Evolutionary conservation across 2,113 vertebrate species (phyloP).

Genomic region (Varanus salvator): DNA sequence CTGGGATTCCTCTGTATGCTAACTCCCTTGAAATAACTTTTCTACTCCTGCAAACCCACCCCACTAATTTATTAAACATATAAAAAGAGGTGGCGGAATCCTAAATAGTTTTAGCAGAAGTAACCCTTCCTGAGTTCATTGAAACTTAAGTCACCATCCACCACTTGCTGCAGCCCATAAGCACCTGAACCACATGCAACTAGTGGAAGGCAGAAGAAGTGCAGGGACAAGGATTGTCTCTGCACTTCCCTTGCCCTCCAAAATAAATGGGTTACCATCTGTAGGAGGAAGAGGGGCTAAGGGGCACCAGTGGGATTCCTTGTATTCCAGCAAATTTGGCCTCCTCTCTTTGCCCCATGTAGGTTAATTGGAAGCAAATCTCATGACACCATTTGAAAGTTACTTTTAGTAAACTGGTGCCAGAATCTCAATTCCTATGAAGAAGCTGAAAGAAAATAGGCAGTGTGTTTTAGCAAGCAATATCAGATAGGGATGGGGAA

Average conservation of each 20-base stretch:
- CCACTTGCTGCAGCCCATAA: no score
- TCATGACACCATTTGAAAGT: neutral
- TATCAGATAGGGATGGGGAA: no score
- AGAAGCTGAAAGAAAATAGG: neutral
- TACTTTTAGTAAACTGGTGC: neutral
- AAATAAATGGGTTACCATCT: no score
- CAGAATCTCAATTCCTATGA: neutral
- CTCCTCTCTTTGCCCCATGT: no score
- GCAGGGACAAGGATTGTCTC: no score
- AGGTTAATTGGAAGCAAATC: neutral
- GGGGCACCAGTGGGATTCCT: no score
- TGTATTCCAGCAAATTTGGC: no score
- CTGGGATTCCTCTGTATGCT: neutral
- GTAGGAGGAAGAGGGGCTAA: no score
- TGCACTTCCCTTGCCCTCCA: no score
- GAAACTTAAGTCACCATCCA: neutral
- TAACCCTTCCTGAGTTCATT: neutral
- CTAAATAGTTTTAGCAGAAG: neutral
- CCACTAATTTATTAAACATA: neutral
- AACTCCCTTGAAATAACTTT: neutral
- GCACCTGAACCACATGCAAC: no score
- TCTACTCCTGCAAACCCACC: neutral
- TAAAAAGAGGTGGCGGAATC: neutral
- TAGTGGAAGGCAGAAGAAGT: no score
- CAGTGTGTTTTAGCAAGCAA: no score